Base-by-base conservation (phyloP, 2,888 invertebrate species). In the Keiferia lycopersicella region DNA sequence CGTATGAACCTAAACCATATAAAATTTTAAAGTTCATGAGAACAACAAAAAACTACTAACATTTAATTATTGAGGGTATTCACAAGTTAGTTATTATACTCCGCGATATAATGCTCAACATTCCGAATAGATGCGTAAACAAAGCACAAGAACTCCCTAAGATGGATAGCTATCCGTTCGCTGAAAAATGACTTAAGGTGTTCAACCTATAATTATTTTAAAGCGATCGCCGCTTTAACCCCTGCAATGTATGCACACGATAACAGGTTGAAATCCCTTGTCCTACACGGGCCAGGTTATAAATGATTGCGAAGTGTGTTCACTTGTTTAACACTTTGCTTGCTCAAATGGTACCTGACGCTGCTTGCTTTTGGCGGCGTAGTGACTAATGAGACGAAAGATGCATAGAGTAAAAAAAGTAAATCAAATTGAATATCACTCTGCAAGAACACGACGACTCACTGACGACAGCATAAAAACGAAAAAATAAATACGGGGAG, bases 291-390 rank as follows among this genome's bases (percentile, higher is more conserved):
- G 73, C 60, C 57, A 81, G 82, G 88, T 88, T 87, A 90, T 87
- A 89, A 90, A 90, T 88, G 88, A 85, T 85, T 84, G 83, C 81
- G 80, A 80, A 84, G 84, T 83, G 71, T 69, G 73, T 74, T 73
- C 80, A 85, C 85, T 84, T 84, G 86, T 86, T 86, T 87, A 86
- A 88, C 88, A 88, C 88, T 82, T 83, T 76, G 72, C 6, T 22
- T 53, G 51, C 51, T 53, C 2, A 22, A 14, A 2, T 4, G 2
- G 10, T 53, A 26, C 20, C 20, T 26, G 1, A 22, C 20, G 22
- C 14, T 26, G 11, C 45, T 11, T 4, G 4, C 0, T n/a, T n/a
- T 16, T 45, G 4, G 45, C 16, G 45, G 45, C 45, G 45, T 45
- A 45, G 6, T 4, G 45, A 16, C n/a, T 41, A 45, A 16, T 4